Evolutionary conservation across 1,140 invertebrate genomes (phyloP), one percentile per base, ranked within the genome.

Genomic region (Drosophila ohnishii): DNA sequence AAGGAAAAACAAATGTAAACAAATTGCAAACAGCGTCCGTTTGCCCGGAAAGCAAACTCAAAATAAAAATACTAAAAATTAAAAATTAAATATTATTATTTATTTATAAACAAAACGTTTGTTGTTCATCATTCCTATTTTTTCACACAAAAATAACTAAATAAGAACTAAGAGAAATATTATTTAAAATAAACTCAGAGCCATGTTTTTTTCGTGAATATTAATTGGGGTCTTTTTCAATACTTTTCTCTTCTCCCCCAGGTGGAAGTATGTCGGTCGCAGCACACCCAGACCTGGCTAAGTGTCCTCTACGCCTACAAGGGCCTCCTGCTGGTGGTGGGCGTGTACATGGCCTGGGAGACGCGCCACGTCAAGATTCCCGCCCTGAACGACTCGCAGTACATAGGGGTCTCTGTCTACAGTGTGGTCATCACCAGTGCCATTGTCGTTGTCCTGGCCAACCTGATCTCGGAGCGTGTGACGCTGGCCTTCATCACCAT

Each of bases 291-390:
- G 50, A 96, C 96, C 32, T 98, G 97, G 97, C 92, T 97, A 16
- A 95, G 96, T 37, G 95, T 95, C 0, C 93, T 98, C 11, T 98
- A 98, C 91, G 95, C 95, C 32, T 98, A 98, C 93, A 98, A 98
- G 92, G 97, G 96, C 1, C 92, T 98, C 1, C 92, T 98, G 10
- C 93, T 98, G 0, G 94, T 97, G 13, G 97, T 98, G 67, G 97
- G 97, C 1, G 97, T 98, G 45, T 99, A 99, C 92, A 96, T 99
- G 95, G 98, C 98, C 1, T 99, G 98, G 98, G 98, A 99, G 93
- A 99, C 98, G 13, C 95, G 98, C 53, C 96, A 98, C 83, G 98
- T 99, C 1, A 98, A 97, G 91, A 98, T 99, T 78, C 96, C 97
- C n/a, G 98, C 97, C 0, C 92, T 99, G 10, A 99, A 99, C 91